A percentile compares a stretch with the other conserved stretches of the same genome.
Evolutionary conservation across 2,888 invertebrate species (phyloP).

Genomic region (Ormyrus labotus): DNA sequence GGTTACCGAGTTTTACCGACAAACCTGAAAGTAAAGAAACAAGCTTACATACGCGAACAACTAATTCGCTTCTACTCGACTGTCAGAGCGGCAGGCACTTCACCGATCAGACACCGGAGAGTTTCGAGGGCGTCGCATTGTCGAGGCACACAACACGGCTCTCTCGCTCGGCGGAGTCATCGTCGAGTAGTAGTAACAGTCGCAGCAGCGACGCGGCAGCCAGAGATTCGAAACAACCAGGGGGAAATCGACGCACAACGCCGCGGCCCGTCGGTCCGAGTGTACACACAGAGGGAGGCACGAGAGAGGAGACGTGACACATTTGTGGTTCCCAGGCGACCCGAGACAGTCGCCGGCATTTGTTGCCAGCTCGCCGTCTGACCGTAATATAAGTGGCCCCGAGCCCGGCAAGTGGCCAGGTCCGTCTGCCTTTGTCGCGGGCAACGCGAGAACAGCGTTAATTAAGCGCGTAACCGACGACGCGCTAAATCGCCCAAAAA

Average conservation of each 20-base stretch:
- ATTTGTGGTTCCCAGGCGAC: constrained; percentile 67
- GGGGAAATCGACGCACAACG: constrained; percentile 8
- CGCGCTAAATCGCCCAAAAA: constrained; percentile 48
- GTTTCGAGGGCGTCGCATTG: too few species aligned
- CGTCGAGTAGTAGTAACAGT: too few species aligned
- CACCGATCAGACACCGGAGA: constrained; percentile 16
- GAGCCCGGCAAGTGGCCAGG: not conserved
- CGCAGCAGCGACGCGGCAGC: not conserved
- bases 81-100: not conserved
- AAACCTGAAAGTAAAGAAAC: too few species aligned
- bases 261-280: too few species aligned
- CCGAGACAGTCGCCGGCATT: constrained; percentile 42
- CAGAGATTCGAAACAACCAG: constrained; percentile 20
- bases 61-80: too few species aligned
- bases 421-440: constrained; percentile 29
- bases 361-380: constrained; percentile 43
- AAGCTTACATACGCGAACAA: too few species aligned
- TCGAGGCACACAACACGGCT: too few species aligned
- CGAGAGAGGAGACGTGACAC: constrained; percentile 63
- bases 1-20: too few species aligned
- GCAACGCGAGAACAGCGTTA: constrained; percentile 30
- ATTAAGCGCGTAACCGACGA: constrained; percentile 56
- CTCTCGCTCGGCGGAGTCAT: too few species aligned
- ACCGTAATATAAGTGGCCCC: constrained; percentile 50
- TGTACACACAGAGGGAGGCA: not conserved